Evolutionary conservation across 2,888 invertebrate genomes (phyloP), one percentile per base, ranked within the genome.

Genomic region (Sympetrum striolatum): DNA sequence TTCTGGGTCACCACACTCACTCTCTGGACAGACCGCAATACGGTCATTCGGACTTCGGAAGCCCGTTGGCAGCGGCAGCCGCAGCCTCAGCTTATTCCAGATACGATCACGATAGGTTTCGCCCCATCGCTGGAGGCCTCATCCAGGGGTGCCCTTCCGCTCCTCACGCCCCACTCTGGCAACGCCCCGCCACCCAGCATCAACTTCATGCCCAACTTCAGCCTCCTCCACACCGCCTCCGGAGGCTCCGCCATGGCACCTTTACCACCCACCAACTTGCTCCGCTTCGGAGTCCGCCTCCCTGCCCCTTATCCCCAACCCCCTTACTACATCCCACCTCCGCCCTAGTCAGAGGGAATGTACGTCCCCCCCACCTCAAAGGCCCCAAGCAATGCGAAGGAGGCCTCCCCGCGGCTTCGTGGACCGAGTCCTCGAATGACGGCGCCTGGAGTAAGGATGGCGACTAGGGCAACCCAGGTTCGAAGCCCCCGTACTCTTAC

Each of bases 401-500:
- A 53, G 18, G 81, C 8, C 48, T 48, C 4, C 44, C 81, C 14
- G 15, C 53, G 31, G 0, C 37, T 53, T 14, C 37, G n/a, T 37
- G 60, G 64, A 60, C 15, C 0, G 86, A 58, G 10, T 31, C 31
- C 5, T 3, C 14, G 8, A 58, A 18, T 37, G 37, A 58, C 22
- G 37, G 60, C 37, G 37, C 18, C 3, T 18, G 80, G 37, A 35
- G 80, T 10, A 86, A 86, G 86, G 86, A 86, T 2, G 37, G 60
- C 35, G 86, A 86, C 4, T n/a, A 60, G 8, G 37, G n/a, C n/a
- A 22, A 37, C 80, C 93, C 94, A 1, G 93, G 93, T 91, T 94
- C 95, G 0, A 98, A 98, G 93, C 99, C 99, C 0, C 98, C 98
- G 0, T 98, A 96, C 93, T 98, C 98, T 22, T 99, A 98, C 93